Percentiles rank a stretch among this genome's conserved stretches.
Conservation (phyloP, 2,888 invertebrate species). For the Druceiella hillmani region DNA sequence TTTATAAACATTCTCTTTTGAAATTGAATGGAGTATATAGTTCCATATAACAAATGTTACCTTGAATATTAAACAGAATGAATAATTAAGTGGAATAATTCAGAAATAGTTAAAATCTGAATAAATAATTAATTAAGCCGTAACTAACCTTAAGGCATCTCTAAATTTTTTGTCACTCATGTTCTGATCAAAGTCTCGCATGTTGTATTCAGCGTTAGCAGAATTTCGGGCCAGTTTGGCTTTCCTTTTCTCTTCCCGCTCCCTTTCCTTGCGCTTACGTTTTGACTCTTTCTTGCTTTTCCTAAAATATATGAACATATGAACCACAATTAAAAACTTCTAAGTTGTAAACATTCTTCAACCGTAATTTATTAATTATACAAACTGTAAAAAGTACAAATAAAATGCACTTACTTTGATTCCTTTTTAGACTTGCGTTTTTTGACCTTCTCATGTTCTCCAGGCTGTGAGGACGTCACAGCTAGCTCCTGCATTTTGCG, state of each 20-base stretch:
- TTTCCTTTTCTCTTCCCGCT: conserved; percentile 64
- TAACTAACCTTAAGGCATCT: conserved; percentile 58
- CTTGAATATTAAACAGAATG: no score
- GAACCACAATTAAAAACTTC: background rate
- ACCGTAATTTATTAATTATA: conserved; percentile 2
- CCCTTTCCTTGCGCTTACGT: conserved; percentile 64
- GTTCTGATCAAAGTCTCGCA: conserved; percentile 59
- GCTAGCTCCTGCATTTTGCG: conserved; percentile 60
- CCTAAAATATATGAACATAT: conserved; percentile 27
- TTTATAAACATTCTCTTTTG: no score
- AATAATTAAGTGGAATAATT: no score
- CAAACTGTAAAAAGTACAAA: no score
- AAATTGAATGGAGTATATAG: background rate
- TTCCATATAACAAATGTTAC: background rate
- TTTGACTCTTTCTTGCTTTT: conserved; percentile 71
- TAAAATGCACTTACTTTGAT: conserved; percentile 25
- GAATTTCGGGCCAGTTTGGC: conserved; percentile 55
- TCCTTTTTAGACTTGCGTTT: conserved; percentile 48
- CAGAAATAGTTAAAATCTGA: no score
- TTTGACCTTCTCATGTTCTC: conserved; percentile 47
- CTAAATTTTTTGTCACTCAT: conserved; percentile 59
- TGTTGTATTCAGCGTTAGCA: conserved; percentile 53
- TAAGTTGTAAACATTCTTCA: no score
- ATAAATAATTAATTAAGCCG: no score
- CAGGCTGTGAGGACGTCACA: conserved; percentile 50